Base-by-base conservation (phyloP, 2,797 vertebrate species). In the Labeo calbasu region DNA sequence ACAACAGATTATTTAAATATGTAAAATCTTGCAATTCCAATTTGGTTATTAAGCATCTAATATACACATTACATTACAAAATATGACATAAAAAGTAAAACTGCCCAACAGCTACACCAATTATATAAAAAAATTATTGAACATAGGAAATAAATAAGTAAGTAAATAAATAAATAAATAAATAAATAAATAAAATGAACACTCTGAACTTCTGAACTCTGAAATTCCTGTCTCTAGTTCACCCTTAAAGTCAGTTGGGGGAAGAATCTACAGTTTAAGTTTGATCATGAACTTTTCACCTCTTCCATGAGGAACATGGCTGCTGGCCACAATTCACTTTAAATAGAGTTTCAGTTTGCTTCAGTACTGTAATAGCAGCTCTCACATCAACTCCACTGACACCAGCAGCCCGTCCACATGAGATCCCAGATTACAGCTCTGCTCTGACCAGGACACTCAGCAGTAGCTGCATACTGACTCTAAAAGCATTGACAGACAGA, bases 261-360 rank as follows among this genome's bases (percentile, higher is more conserved):
- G 10, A 25, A 50, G 4, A 79, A 65, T 63, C 4, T 17, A 63
- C 77, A 65, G 59, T 65, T 28, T 13, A 50, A 65, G 46, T 51
- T 79, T 66, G 23, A 66, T 25, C 23, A 65, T 50, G 46, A 66
- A 79, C 77, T 79, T 66, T 51, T 79, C 46, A 79, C 46, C 46
- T 46, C 25, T 25, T 66, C 10, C 5, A 14, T 11, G 17, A 51
- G 3, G 17, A 7, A 2, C 28, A 68, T 1, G 1, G 25, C 51
- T 53, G 78, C 78, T 5, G 1, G 51, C 40, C 15, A 21, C 43
- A 61, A 23, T 50, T 36, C 25, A 40, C 80, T 23, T 36, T 17
- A 71, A 25, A 59, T 9, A 5, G 21, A 53, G 9, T 9, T 36
- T 51, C 50, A 48, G 53, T 48, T 48, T 50, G 19, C 25, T 21